A percentile compares a stretch with the other conserved stretches of the same genome.
Conservation (phyloP, 2,113 vertebrate genomes). For the Alligator mississippiensis region DNA sequence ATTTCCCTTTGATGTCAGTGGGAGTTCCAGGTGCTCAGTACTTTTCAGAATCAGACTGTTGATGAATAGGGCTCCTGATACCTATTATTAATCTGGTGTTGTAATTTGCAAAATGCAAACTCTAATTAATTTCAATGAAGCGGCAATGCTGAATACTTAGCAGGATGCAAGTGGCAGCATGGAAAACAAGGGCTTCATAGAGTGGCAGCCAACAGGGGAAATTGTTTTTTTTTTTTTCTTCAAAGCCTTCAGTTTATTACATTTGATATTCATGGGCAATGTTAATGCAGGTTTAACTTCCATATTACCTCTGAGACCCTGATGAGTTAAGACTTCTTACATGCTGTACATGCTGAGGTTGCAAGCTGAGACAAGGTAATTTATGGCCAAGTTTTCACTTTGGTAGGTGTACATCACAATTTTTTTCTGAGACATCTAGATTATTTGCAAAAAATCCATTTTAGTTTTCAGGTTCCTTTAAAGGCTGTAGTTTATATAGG, state of each 20-base stretch:
- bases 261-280: neutral
- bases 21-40: conserved; percentile 25
- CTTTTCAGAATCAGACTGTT: conserved; percentile 36
- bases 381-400: conserved; percentile 64
- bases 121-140: conserved; percentile 67
- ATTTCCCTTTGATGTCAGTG: neutral
- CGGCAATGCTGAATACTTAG: neutral
- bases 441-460: neutral
- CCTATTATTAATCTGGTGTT: conserved; percentile 42
- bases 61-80: conserved; percentile 44
- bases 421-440: neutral
- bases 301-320: neutral
- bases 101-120: conserved; percentile 65
- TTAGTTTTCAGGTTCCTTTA: neutral
- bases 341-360: neutral
- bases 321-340: conserved; percentile 1
- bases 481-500: neutral
- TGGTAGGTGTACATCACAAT: neutral
- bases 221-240: neutral
- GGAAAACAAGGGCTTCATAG: neutral
- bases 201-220: neutral
- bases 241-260: neutral
- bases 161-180: neutral
- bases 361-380: conserved; percentile 45
- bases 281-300: neutral